Evolutionary conservation across 2,113 vertebrate genomes (phyloP).

Genomic region (Vulpes lagopus): DNA sequence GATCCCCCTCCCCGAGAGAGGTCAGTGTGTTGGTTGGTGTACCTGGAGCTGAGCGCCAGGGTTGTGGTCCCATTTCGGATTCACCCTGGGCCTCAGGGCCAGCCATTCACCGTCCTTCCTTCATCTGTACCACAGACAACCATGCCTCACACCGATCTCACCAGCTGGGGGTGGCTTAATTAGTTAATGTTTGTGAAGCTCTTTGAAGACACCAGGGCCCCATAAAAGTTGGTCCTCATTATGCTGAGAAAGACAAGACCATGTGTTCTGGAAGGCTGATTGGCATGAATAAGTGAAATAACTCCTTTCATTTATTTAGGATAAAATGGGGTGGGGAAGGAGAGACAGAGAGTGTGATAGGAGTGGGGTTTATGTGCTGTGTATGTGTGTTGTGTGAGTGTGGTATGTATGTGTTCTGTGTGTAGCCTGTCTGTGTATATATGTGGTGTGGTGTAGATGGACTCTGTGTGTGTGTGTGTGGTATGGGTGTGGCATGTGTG

Average conservation of each 20-base stretch:
- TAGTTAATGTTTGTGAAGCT: neutral
- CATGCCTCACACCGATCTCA: accelerated
- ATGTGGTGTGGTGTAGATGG: neutral
- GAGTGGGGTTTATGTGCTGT: neutral
- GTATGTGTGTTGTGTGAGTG: neutral
- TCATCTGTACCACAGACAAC: neutral
- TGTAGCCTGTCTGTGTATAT: neutral
- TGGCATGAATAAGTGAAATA: neutral
- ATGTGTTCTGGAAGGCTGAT: accelerated
- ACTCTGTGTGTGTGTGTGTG: neutral
- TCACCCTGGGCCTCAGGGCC: neutral
- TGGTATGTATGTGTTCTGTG: neutral
- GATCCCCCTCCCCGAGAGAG: accelerated
- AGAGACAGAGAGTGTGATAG: neutral
- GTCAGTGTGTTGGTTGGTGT: too few relatives aligned
- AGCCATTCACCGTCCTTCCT: neutral
- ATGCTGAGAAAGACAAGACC: too few relatives aligned
- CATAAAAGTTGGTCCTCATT: neutral
- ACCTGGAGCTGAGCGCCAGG: accelerated
- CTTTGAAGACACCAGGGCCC: neutral
- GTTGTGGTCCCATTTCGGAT: too few relatives aligned
- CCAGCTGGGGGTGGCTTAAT: neutral
- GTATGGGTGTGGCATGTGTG: neutral
- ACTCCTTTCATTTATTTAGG: neutral
- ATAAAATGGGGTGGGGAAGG: accelerated